These are phyloP conservation scores for Chrysina gloriosa DNA, from an alignment of 2,888 invertebrate genomes.

Conservation along the genomic window DNA sequence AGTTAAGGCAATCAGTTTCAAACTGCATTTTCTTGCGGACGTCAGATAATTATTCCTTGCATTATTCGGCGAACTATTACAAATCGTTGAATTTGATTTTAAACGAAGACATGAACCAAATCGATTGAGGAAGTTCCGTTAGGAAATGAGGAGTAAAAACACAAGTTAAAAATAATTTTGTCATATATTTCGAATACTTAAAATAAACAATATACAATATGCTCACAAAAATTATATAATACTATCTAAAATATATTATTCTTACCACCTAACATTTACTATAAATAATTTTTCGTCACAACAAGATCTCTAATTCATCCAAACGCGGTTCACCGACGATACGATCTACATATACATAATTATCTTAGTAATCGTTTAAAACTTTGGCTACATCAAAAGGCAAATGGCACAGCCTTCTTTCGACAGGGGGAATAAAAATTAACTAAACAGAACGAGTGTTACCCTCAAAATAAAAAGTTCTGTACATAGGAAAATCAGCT, in stretches of 20 bases:
- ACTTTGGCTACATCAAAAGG: conserved; percentile 39
- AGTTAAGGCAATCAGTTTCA: no score
- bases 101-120: no score
- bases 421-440: not conserved
- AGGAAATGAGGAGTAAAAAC: not conserved
- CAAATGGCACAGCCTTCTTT: conserved; percentile 38
- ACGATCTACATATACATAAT: not conserved
- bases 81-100: no score
- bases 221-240: not conserved
- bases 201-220: conserved; percentile 12
- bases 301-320: not conserved
- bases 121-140: no score
- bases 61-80: no score
- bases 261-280: not conserved
- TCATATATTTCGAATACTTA: not conserved
- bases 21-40: no score
- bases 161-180: not conserved
- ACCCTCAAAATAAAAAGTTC: not conserved
- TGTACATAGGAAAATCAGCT: conserved; percentile 26
- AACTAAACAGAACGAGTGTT: not conserved
- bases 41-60: no score
- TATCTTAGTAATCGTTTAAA: conserved; percentile 13
- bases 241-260: conserved; percentile 26
- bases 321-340: not conserved
- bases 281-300: conserved; percentile 12